Conservation (phyloP, 1,140 invertebrate genomes). For the Apis laboriosa region DNA sequence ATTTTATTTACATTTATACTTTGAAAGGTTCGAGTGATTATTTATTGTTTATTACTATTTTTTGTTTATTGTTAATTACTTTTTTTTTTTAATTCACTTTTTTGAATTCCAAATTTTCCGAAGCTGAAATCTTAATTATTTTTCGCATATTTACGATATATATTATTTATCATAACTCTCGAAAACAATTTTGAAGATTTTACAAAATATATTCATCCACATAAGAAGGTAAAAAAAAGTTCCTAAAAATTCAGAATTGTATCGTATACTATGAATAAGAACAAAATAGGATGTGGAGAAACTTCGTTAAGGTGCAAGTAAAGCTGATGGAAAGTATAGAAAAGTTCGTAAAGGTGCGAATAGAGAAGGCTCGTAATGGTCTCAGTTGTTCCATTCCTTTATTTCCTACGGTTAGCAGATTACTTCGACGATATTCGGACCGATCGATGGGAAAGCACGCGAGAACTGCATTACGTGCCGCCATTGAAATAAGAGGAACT, state of each 20-base stretch:
- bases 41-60: no score
- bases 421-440: constrained; percentile 44
- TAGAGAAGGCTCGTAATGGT: background rate
- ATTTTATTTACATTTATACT: no score
- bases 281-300: background rate
- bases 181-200: no score
- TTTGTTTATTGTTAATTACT: no score
- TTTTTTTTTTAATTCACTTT: no score
- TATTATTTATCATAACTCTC: no score
- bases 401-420: constrained; percentile 29
- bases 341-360: background rate
- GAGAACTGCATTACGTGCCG: constrained; percentile 47
- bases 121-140: no score
- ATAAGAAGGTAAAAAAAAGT: no score
- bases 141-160: no score
- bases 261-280: background rate
- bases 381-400: constrained; percentile 33
- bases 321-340: background rate
- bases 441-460: constrained; percentile 45
- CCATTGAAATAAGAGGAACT: constrained; percentile 51
- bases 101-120: no score
- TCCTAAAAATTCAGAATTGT: background rate
- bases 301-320: background rate
- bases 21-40: no score
- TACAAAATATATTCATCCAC: no score